A percentile compares a stretch with the other conserved stretches of the same genome.
Conservation (phyloP, 2,797 vertebrate genomes). For the Balearica regulorum region DNA sequence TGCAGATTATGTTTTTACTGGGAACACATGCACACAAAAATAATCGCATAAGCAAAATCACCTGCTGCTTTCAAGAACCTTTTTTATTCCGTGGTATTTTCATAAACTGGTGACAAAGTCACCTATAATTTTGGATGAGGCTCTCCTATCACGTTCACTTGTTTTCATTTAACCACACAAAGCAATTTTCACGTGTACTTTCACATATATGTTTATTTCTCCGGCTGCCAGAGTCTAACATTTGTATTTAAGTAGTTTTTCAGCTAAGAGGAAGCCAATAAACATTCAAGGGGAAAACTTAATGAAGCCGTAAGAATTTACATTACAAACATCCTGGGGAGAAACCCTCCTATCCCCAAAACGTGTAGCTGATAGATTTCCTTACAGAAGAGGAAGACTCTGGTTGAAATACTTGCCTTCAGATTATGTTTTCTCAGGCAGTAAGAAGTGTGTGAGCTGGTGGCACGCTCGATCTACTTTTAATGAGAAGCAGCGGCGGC, state of each 20-base stretch:
- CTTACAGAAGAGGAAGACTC: background rate
- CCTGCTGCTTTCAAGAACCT: background rate
- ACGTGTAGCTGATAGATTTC: rapidly evolving
- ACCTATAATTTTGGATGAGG: background rate
- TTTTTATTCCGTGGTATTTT: background rate
- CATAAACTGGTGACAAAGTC: background rate
- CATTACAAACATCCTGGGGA: background rate
- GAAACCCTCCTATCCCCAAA: background rate
- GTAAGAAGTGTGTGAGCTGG: background rate
- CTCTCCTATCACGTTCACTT: background rate
- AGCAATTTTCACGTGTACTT: background rate
- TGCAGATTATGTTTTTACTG: background rate
- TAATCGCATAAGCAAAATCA: background rate
- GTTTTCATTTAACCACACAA: background rate
- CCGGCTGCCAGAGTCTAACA: background rate
- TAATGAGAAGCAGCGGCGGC: rapidly evolving
- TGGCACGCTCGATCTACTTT: background rate
- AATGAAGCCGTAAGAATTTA: background rate
- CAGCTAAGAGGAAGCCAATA: background rate
- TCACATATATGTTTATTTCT: background rate
- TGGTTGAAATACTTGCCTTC: background rate
- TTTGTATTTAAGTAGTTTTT: background rate
- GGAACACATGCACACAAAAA: background rate
- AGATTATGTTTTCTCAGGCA: background rate
- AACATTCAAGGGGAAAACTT: background rate